Evolutionary conservation across 2,113 vertebrate species (phyloP).

Genomic region (Daboia siamensis): DNA sequence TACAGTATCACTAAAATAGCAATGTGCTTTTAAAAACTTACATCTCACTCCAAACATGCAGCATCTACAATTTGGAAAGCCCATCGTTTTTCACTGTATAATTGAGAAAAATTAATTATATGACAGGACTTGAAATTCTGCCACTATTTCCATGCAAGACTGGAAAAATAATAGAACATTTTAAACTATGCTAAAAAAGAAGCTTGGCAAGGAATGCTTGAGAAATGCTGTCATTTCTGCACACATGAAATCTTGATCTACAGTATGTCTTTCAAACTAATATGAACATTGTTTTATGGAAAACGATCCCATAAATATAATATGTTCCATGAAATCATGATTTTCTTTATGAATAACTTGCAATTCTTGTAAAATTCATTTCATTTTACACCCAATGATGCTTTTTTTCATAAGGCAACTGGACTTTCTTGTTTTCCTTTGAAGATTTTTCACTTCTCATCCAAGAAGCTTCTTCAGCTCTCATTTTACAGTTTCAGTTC

Average conservation of each 20-base stretch:
- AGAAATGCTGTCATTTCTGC: not conserved
- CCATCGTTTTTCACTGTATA: not conserved
- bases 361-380: not conserved
- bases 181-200: not conserved
- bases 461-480: no score
- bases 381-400: not conserved
- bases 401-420: no score
- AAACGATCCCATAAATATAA: not conserved
- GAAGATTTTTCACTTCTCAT: no score
- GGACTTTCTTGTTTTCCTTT: no score
- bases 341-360: not conserved
- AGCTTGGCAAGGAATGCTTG: not conserved
- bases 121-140: not conserved
- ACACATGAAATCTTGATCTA: not conserved
- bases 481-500: not conserved
- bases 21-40: not conserved
- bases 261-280: not conserved
- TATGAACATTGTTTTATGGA: not conserved
- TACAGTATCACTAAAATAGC: not conserved
- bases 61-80: not conserved
- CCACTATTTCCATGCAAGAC: not conserved
- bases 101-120: not conserved
- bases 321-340: not conserved
- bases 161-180: not conserved
- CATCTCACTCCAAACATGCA: not conserved